Evolutionary conservation across 2,888 invertebrate genomes (phyloP), one percentile per base, ranked within the genome.

Genomic region (Rambutsinella grinnellia): DNA sequence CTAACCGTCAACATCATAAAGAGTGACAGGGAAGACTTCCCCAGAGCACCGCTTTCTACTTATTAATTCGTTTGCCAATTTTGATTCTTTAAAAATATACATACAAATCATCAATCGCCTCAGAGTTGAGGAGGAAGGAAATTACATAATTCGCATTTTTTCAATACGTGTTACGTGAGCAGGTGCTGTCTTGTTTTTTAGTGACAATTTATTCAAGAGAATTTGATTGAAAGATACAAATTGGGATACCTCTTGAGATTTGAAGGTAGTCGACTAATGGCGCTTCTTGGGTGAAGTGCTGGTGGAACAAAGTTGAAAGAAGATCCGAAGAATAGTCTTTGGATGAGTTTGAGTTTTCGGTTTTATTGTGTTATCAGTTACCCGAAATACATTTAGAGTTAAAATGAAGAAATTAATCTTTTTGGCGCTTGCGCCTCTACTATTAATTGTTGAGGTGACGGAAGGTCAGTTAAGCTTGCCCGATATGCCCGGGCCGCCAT

Each of bases 401-500:
- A 68, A 36, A 23, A 17, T 23, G 21, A 24, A 26, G 26, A 28
- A 28, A 3, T n/a, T n/a, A n/a, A n/a, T n/a, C n/a, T n/a, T n/a
- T n/a, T 58, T 60, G 19, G 21, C 46, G 1, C 17, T 58, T 1
- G 26, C 66, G 27, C 51, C 44, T 5, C 17, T 62, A 26, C 49
- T 62, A 10, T 10, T 27, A 5, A 17, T 65, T 46, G 44, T 66
- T 6, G 66, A 54, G 23, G 17, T 46, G 10, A 23, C 60, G n/a
- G 46, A 36, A 46, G 72, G 63, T 19, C 72, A 72, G 24, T 46
- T 71, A 49, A 71, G 53, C 54, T 44, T 72, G 1, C 72, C 72
- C n/a, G 72, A 72, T 13, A 72, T 72, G 72, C 72, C 72, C 13
- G 72, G 71, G 21, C 72, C 72, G 8, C 66, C 72, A 19, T 72